Base-by-base conservation (phyloP, 2,888 invertebrate species). In the Euplexia lucipara region DNA sequence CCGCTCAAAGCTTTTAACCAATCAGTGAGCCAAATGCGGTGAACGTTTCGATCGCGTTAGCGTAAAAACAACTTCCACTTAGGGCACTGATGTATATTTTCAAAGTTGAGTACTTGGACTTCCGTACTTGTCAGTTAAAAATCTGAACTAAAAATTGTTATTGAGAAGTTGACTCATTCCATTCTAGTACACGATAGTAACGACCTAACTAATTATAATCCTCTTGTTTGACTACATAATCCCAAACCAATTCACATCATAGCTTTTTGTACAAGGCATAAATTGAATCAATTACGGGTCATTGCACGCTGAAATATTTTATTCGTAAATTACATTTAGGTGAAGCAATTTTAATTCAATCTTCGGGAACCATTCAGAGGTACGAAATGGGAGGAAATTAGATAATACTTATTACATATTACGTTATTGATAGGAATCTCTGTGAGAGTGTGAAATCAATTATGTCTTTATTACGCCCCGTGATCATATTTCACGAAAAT, bases 271-370 rank as follows among this genome's bases (percentile, higher is more conserved):
- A 42, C 59, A 42, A 39, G 60, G n/a, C 16, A 61, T 37, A 61
- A 67, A 53, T 61, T 57, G 9, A 67, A 61, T 73, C 7, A 60
- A 57, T 39, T 48, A 51, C 57, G 52, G 73, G 73, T 54, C 73
- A 73, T 72, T 54, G 61, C 22, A 42, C 44, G 14, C 20, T 49
- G 61, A 67, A 61, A 58, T 54, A 67, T 73, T 72, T 67, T 67
- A 67, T 67, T 61, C 61, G 34, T 58, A 72, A 72, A 72, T 61
- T 73, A 73, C 22, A 61, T 72, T 72, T 61, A 58, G 44, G 56
- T 51, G 35, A 61, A 67, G 60, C 49, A 61, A 73, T 73, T 73
- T 72, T 62, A 73, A 72, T 72, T 73, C 49, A 67, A 68, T 73
- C 51, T 73, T 66, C 41, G 48, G 49, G 54, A 35, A 60, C 51